Base-by-base conservation (phyloP, 92 coral and sea anemone species). In the Parazoanthus darwini region DNA sequence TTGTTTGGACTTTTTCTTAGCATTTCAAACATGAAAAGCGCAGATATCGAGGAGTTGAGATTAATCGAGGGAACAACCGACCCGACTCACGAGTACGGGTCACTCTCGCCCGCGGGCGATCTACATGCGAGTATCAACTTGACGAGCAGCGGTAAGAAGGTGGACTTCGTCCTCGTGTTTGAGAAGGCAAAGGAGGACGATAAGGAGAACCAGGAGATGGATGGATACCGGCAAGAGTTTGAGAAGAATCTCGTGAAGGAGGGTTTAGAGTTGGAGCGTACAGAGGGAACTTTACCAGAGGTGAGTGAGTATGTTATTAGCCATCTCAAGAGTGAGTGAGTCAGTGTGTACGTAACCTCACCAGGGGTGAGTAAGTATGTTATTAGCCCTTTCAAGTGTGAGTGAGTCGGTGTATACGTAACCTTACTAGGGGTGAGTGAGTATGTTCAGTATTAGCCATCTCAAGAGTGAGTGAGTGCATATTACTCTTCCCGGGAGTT, bases 81-180 rank as follows among this genome's bases (percentile, higher is more conserved):
- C 65, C 56, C 63, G 7, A 37, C 67, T 10, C 59, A 66, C 63
- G 87, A 71, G 43, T 84, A 84, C 26, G 87, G 87, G 6, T 84
- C 87, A 1, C 72, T 78, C 20, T 84, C 79, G 10, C 87, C 87
- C 7, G n/a, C 68, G 50, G 37, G 50, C 9, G 33, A 14, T 26
- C 13, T 15, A 6, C 78, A 71, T 4, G 59, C 65, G 6, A 70
- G 78, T 29, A 43, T 84, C 14, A 84, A 84, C 46, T 16, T 84
- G 79, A 84, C 87, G 46, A 83, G 78, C 78, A 68, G 67, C 15
- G 87, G 87, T 1, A 84, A 84, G 43, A 84, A 84, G 22, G 87
- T 84, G 29, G 87, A 84, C 48, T 84, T 84, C 29, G 87, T 84
- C 18, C 79, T 84, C 6, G 79, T 26, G 48, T 84, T 84, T 8